Percentiles rank a stretch among this genome's conserved stretches.
Conservation (phyloP, 2,797 vertebrate species). For the Acipenser oxyrinchus region DNA sequence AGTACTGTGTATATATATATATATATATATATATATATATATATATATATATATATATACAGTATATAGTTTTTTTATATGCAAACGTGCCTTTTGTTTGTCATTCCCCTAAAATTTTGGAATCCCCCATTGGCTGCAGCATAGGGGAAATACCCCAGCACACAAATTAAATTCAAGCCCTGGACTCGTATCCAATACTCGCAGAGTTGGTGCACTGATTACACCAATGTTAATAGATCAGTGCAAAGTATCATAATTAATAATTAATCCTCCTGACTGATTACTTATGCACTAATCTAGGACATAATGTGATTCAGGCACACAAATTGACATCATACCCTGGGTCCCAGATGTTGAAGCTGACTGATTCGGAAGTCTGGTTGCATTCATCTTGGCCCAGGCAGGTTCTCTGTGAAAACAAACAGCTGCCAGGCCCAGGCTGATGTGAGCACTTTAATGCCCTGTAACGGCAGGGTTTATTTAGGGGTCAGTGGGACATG, state of each 20-base stretch:
- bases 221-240: not conserved
- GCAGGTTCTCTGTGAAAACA: constrained; percentile 50
- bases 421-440: constrained; percentile 46
- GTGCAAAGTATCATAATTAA: constrained; percentile 22
- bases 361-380: constrained; percentile 53
- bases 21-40: too few relatives aligned
- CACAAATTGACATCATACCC: constrained; percentile 66
- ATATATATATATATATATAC: too few relatives aligned
- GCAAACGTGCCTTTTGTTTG: too few relatives aligned
- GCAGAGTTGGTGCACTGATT: too few relatives aligned
- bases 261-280: constrained; percentile 23
- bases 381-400: constrained; percentile 51
- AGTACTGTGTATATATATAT: too few relatives aligned
- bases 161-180: too few relatives aligned
- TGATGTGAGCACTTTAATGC: constrained; percentile 49
- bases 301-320: constrained; percentile 62
- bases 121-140: too few relatives aligned
- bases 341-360: constrained; percentile 29
- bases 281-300: constrained; percentile 54
- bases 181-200: too few relatives aligned
- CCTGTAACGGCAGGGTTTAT: constrained; percentile 43
- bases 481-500: constrained; percentile 50
- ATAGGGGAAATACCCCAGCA: too few relatives aligned
- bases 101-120: too few relatives aligned
- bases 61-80: too few relatives aligned